phyloP scores from a whole-genome alignment of 2,113 vertebrate species.

The Apistogramma diplotaenia region DNA sequence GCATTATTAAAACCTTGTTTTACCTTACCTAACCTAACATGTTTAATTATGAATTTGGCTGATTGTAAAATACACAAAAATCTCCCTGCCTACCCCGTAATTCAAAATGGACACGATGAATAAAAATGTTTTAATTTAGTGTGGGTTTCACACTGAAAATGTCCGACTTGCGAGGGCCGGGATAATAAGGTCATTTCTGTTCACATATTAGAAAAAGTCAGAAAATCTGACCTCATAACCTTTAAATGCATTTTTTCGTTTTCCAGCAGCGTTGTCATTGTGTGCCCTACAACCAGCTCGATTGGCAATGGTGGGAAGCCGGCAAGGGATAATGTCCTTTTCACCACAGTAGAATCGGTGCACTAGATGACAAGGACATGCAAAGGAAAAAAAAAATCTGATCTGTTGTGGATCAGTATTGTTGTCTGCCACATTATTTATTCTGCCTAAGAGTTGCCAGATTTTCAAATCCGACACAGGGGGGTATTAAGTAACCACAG shows the following conservation, averaged over 20 bases:
- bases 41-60: background rate
- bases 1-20: background rate
- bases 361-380: background rate
- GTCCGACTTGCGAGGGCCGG: background rate
- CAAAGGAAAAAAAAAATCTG: background rate
- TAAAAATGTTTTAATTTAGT: background rate
- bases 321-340: constrained; percentile 5
- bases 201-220: constrained; percentile 6
- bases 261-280: background rate
- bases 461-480: background rate
- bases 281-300: background rate
- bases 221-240: background rate
- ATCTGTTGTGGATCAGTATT: background rate
- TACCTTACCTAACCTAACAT: background rate
- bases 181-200: background rate
- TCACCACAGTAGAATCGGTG: background rate
- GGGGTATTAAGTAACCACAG: background rate
- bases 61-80: background rate
- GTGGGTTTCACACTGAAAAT: background rate
- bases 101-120: background rate
- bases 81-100: background rate
- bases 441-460: background rate
- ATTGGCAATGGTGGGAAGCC: background rate
- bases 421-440: background rate
- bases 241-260: background rate